Conservation (phyloP, 2,888 invertebrate genomes). For the Apamea anceps region DNA sequence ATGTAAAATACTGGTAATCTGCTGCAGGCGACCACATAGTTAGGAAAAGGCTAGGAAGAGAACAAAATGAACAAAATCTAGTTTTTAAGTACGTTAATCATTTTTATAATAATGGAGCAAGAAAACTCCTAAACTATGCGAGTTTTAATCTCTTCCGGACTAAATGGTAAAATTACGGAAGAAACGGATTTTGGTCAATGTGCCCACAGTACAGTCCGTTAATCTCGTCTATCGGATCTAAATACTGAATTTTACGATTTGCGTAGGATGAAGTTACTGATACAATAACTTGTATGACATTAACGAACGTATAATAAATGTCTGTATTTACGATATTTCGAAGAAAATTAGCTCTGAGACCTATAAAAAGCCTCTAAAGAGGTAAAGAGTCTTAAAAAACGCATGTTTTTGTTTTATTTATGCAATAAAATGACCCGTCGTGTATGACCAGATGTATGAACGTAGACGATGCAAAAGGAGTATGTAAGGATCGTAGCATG, state of each 20-base stretch:
- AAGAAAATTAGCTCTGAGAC: slow-evolving; percentile 33
- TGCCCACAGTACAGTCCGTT: slow-evolving; percentile 1
- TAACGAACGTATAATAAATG: slow-evolving; percentile 41
- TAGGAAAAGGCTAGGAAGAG: not conserved
- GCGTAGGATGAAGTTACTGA: slow-evolving; percentile 37
- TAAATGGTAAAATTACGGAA: not conserved
- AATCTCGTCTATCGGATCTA: slow-evolving; percentile 23
- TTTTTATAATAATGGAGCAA: not conserved
- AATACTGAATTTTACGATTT: slow-evolving; percentile 43
- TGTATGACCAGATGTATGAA: not conserved
- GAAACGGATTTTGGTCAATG: not conserved
- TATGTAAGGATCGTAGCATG: not conserved
- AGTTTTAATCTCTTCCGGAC: slow-evolving; percentile 2
- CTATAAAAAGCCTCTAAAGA: slow-evolving; percentile 47
- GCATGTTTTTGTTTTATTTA: slow-evolving; percentile 26
- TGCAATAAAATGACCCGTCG: slow-evolving; percentile 14
- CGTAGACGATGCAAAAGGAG: not conserved
- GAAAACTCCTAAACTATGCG: not conserved
- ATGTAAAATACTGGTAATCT: not conserved
- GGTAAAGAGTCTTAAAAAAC: slow-evolving; percentile 15
- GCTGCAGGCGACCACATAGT: not conserved
- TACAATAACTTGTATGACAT: slow-evolving; percentile 48
- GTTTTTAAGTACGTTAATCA: not conserved
- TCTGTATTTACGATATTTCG: slow-evolving; percentile 42
- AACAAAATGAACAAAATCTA: not conserved